Conservation (phyloP, 1,140 invertebrate genomes). For the Dreissena polymorpha region DNA sequence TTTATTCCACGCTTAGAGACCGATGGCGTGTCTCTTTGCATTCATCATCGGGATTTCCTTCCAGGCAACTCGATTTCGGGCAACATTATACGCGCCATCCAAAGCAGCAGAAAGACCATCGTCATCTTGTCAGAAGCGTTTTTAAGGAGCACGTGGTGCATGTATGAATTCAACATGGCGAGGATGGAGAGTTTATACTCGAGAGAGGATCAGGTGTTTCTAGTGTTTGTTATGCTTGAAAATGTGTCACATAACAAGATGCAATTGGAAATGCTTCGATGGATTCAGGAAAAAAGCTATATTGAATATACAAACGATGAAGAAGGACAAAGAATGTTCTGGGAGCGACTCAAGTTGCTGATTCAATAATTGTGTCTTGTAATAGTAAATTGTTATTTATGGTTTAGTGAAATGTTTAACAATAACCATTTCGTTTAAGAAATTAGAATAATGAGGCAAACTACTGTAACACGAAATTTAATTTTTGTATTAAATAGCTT, state of each 20-base stretch:
- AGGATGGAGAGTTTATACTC: conserved; percentile 47
- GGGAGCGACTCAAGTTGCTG: not conserved
- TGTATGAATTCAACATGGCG: conserved; percentile 73
- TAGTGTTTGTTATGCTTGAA: conserved; percentile 26
- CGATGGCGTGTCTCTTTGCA: conserved; percentile 55
- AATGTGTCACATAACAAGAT: conserved; percentile 4
- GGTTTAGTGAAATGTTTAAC: too few relatives aligned
- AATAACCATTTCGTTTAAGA: too few relatives aligned
- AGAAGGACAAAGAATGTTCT: conserved; percentile 9
- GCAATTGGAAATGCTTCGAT: conserved; percentile 17
- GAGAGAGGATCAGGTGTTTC: not conserved
- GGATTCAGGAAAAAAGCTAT: conserved; percentile 22
- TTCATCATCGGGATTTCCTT: conserved; percentile 70
- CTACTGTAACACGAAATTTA: too few relatives aligned
- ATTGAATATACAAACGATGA: conserved; percentile 21
- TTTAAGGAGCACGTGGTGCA: conserved; percentile 85
- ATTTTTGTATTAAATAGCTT: too few relatives aligned
- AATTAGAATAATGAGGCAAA: too few relatives aligned
- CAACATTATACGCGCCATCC: conserved; percentile 83
- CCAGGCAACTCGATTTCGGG: conserved; percentile 81
- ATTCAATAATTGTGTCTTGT: too few relatives aligned
- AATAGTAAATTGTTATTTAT: too few relatives aligned
- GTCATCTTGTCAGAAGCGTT: conserved; percentile 84
- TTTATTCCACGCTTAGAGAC: conserved; percentile 57
- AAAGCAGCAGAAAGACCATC: conserved; percentile 83